phyloP scores from a whole-genome alignment of 2,888 invertebrate genomes.

The Drosophila antonietae region DNA sequence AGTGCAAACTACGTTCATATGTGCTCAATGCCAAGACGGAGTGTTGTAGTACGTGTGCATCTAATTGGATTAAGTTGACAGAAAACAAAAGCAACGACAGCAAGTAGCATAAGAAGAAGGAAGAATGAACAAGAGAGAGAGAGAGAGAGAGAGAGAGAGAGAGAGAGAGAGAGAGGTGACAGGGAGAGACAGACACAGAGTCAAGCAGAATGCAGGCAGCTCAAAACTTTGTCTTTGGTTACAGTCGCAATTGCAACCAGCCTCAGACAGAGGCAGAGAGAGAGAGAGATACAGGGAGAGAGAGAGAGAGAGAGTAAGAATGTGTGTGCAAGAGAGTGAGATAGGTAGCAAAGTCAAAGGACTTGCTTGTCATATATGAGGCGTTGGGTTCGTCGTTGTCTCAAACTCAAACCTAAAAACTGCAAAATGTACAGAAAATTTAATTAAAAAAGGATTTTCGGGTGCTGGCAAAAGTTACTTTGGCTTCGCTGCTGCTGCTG shows the following conservation, averaged over 20 bases:
- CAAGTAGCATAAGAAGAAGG: not conserved
- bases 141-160: not conserved
- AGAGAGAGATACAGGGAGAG: not conserved
- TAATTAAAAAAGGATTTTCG: constrained; percentile 77
- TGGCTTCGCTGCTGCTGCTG: constrained; percentile 62
- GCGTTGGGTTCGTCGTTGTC: constrained; percentile 38
- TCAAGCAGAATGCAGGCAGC: constrained; percentile 53
- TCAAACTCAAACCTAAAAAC: constrained; percentile 72
- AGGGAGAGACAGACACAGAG: not conserved
- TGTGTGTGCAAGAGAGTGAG: not conserved
- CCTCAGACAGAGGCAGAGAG: constrained; percentile 23
- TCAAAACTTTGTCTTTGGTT: constrained; percentile 72
- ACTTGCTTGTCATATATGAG: constrained; percentile 54
- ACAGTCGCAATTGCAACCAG: constrained; percentile 44
- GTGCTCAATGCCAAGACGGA: constrained; percentile 8
- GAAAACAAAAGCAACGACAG: constrained; percentile 49
- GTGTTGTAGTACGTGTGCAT: constrained; percentile 28
- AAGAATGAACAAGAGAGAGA: not conserved
- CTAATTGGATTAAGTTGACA: constrained; percentile 77
- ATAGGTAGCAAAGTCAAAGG: constrained; percentile 34
- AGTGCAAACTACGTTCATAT: constrained; percentile 48
- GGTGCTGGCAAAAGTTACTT: constrained; percentile 65
- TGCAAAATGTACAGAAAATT: constrained; percentile 78
- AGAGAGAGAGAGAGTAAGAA: not conserved
- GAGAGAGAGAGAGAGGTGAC: not conserved